Evolutionary conservation across 2,113 vertebrate genomes (phyloP).

Genomic region (Pleuronectes platessa): DNA sequence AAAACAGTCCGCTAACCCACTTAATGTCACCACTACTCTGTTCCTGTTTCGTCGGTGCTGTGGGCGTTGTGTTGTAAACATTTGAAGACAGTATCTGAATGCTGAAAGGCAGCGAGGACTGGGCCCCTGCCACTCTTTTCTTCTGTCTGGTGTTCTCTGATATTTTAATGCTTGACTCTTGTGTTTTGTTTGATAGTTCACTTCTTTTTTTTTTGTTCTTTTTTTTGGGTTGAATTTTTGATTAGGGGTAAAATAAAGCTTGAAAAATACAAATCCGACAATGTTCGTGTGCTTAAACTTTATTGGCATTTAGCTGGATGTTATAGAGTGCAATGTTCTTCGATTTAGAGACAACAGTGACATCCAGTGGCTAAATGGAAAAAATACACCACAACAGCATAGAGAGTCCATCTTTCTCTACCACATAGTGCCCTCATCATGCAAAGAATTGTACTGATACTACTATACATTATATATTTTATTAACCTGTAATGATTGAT

Average conservation of each 20-base stretch:
- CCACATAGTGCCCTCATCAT: not conserved
- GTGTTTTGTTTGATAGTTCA: slow-evolving; percentile 58
- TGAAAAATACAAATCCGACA: slow-evolving; percentile 31
- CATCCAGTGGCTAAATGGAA: slow-evolving; percentile 32
- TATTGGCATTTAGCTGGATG: not conserved
- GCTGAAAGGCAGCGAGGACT: slow-evolving; percentile 16
- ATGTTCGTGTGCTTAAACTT: slow-evolving; percentile 4
- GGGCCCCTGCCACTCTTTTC: slow-evolving; percentile 4
- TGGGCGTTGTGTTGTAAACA: slow-evolving; percentile 42
- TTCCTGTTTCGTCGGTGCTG: not conserved
- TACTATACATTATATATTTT: no score
- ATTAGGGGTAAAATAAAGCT: slow-evolving; percentile 72
- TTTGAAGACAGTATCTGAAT: not conserved
- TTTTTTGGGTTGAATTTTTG: slow-evolving; percentile 49
- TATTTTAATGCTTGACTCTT: slow-evolving; percentile 49
- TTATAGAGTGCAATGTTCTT: not conserved
- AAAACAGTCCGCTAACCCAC: slow-evolving; percentile 11
- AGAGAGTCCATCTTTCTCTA: no score
- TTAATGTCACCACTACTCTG: slow-evolving; percentile 33
- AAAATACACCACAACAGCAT: slow-evolving; percentile 15
- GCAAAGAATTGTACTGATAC: not conserved
- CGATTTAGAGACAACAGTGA: slow-evolving; percentile 32
- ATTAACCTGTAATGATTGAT: not conserved
- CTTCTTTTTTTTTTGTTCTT: slow-evolving; percentile 29
- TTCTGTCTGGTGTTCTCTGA: slow-evolving; percentile 21